Conservation (phyloP, 2,797 vertebrate genomes). For the Peromyscus attwateri region DNA sequence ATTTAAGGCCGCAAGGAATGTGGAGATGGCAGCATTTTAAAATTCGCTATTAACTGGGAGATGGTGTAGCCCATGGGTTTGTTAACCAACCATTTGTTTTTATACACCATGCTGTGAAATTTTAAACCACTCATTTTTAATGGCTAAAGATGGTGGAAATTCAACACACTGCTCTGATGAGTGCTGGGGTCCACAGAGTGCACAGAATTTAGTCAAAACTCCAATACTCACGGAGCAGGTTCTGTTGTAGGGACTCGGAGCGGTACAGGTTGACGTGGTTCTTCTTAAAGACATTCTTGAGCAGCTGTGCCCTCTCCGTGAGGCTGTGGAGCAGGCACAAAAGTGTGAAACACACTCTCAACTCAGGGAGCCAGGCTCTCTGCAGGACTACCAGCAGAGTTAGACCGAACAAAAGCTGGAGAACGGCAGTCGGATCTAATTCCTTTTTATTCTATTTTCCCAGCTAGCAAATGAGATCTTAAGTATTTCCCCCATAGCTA, state of each 20-base stretch:
- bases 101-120: not conserved
- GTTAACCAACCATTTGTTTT: slow-evolving; percentile 27
- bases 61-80: not conserved
- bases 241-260: slow-evolving; percentile 97
- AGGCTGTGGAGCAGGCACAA: slow-evolving; percentile 89
- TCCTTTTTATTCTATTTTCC: slow-evolving; percentile 16
- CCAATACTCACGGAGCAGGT: slow-evolving; percentile 95
- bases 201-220: not conserved
- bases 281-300: slow-evolving; percentile 99
- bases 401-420: slow-evolving; percentile 57
- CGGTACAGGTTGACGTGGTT: slow-evolving; percentile 96
- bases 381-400: not conserved
- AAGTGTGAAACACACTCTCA: slow-evolving; percentile 61
- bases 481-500: not conserved
- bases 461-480: slow-evolving; percentile 56
- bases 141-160: not conserved
- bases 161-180: not conserved
- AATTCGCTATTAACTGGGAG: slow-evolving; percentile 28
- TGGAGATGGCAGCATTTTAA: slow-evolving; percentile 49
- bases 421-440: not conserved
- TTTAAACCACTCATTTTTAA: slow-evolving; percentile 28
- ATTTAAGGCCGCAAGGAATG: slow-evolving; percentile 69
- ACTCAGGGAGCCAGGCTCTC: not conserved
- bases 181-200: accelerated
- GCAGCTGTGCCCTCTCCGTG: slow-evolving; percentile 97